phyloP scores from a whole-genome alignment of 2,113 vertebrate species.

The Poicephalus gulielmi region DNA sequence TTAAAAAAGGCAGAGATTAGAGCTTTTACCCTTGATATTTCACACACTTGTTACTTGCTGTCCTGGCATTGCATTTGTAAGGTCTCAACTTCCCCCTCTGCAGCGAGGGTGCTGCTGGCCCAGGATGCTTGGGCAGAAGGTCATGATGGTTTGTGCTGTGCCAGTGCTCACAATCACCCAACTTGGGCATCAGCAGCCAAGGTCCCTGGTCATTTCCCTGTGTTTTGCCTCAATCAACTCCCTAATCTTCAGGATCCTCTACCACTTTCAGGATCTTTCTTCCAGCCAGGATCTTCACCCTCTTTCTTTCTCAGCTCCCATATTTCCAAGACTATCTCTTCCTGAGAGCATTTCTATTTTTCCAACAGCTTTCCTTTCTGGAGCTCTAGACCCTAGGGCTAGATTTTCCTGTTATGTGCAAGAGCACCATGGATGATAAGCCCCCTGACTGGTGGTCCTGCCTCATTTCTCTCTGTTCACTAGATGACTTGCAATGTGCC shows the following conservation, averaged over 20 bases:
- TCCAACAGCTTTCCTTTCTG: neutral
- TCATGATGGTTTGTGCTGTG: neutral
- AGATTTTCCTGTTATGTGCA: neutral
- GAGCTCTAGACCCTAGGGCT: neutral
- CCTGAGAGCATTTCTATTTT: neutral
- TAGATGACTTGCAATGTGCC: neutral
- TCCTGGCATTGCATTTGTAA: neutral
- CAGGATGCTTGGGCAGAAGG: neutral
- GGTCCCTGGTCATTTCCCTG: neutral
- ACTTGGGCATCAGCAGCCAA: neutral
- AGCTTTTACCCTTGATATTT: neutral
- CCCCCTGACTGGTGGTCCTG: neutral
- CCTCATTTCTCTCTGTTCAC: neutral
- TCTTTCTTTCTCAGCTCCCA: neutral
- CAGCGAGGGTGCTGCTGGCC: neutral
- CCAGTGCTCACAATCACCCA: neutral
- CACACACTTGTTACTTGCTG: neutral
- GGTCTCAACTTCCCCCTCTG: neutral
- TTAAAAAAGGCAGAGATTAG: neutral
- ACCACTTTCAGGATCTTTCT: neutral
- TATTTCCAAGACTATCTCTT: neutral
- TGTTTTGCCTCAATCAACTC: neutral
- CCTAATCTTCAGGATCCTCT: neutral
- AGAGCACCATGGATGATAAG: neutral
- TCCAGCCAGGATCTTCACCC: neutral